Percentiles rank a stretch among this genome's conserved stretches.
Evolutionary conservation across 2,113 vertebrate genomes (phyloP).

Genomic region (Brienomyrus longianalis): DNA sequence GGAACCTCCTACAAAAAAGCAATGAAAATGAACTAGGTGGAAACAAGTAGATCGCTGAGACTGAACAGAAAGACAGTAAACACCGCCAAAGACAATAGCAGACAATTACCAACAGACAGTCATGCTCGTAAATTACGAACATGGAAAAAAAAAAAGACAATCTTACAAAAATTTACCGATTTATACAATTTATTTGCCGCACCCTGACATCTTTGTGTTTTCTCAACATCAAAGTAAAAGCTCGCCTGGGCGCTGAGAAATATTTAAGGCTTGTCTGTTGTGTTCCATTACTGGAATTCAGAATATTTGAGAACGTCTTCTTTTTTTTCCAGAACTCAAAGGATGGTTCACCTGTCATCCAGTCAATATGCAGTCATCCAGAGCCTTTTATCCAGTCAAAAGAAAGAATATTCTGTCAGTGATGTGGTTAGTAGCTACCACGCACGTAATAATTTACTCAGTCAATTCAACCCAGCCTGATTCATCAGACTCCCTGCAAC

Average conservation of each 20-base stretch:
- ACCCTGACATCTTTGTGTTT: slow-evolving; percentile 26
- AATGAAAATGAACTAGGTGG: neutral
- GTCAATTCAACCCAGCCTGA: neutral
- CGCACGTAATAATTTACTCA: neutral
- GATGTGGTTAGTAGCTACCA: neutral
- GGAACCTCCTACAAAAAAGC: slow-evolving; percentile 66
- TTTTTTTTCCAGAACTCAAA: slow-evolving; percentile 8
- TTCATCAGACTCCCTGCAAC: neutral
- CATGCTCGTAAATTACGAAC: neutral
- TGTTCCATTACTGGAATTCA: slow-evolving; percentile 24
- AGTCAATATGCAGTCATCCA: neutral
- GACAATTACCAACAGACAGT: neutral
- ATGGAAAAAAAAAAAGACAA: too few species aligned
- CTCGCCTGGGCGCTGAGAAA: slow-evolving; percentile 18
- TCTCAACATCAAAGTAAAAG: slow-evolving; percentile 34
- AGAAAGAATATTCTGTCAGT: neutral
- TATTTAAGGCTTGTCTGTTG: slow-evolving; percentile 19
- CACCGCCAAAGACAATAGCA: neutral
- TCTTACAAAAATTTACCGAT: neutral
- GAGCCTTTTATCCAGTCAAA: neutral
- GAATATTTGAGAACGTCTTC: slow-evolving; percentile 23
- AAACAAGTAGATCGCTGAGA: neutral
- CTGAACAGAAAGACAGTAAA: neutral
- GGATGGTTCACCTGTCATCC: slow-evolving; percentile 13
- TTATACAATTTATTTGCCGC: neutral